phyloP scores from a whole-genome alignment of 2,113 vertebrate genomes.

The Nerophis ophidion region DNA sequence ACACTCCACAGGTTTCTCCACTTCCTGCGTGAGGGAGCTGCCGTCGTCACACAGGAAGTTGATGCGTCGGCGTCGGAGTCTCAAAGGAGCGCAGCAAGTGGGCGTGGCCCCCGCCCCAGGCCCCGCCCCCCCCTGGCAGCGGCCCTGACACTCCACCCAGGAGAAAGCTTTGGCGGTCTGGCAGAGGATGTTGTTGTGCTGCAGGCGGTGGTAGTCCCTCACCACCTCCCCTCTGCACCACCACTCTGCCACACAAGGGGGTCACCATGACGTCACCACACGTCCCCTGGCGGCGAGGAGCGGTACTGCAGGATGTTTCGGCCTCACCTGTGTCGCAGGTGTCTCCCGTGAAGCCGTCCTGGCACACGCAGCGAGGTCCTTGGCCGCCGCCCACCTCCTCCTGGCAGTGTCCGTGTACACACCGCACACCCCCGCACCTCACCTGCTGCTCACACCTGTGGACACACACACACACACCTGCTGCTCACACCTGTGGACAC shows the following conservation, averaged over 20 bases:
- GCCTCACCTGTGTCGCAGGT: slow-evolving; percentile 83
- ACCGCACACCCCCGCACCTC: slow-evolving; percentile 71
- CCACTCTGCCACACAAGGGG: slow-evolving; percentile 64
- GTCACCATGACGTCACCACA: too few species aligned
- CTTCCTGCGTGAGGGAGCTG: slow-evolving; percentile 87
- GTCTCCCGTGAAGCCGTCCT: slow-evolving; percentile 77
- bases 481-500: slow-evolving; percentile 77
- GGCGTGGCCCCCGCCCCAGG: neutral
- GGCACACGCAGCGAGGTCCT: slow-evolving; percentile 78
- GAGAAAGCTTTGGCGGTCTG: slow-evolving; percentile 88
- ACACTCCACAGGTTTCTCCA: slow-evolving; percentile 92
- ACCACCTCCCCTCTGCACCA: slow-evolving; percentile 81
- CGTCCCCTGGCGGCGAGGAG: too few species aligned
- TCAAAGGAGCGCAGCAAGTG: slow-evolving; percentile 78
- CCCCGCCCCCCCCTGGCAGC: slow-evolving; percentile 53
- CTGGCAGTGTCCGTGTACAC: slow-evolving; percentile 81
- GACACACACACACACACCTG: slow-evolving; percentile 76
- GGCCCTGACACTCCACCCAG: slow-evolving; percentile 87
- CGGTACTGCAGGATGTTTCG: too few species aligned
- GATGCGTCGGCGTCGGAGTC: slow-evolving; percentile 82
- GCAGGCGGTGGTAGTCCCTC: slow-evolving; percentile 88
- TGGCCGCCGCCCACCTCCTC: slow-evolving; percentile 58
- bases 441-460: slow-evolving; percentile 58
- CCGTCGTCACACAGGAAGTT: slow-evolving; percentile 92
- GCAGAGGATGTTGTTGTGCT: slow-evolving; percentile 87